Percentiles rank a stretch among this genome's conserved stretches.
These are phyloP conservation scores for Sebastes iracundus DNA, from an alignment of 2,797 vertebrate species.

Conservation along the genomic window DNA sequence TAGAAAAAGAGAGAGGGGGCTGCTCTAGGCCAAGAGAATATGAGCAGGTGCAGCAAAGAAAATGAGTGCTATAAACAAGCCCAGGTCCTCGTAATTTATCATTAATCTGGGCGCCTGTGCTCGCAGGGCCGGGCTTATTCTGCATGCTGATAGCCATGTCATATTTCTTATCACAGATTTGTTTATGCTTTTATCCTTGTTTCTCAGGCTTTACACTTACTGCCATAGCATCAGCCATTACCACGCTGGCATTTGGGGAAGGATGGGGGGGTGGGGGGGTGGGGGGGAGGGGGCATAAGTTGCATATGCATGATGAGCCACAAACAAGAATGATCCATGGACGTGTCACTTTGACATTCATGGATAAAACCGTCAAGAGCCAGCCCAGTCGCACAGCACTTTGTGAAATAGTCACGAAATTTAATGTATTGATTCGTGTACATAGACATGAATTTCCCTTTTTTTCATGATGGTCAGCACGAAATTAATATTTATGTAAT, in stretches of 20 bases:
- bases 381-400: no score
- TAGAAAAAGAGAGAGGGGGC: constrained; percentile 69
- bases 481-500: no score
- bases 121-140: constrained; percentile 81
- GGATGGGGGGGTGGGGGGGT: background rate
- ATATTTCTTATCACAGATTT: constrained; percentile 87
- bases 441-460: no score
- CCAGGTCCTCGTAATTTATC: constrained; percentile 87
- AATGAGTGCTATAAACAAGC: constrained; percentile 86
- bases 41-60: constrained; percentile 85
- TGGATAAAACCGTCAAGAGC: constrained; percentile 31
- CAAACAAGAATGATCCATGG: constrained; percentile 56
- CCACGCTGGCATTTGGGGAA: constrained; percentile 57
- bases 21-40: constrained; percentile 85
- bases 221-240: constrained; percentile 75
- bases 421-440: no score
- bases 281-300: constrained; percentile 9
- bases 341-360: constrained; percentile 58
- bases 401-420: no score
- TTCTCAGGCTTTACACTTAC: constrained; percentile 78
- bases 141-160: constrained; percentile 87
- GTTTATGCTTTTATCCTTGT: constrained; percentile 87
- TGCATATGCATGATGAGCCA: constrained; percentile 42
- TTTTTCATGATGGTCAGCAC: no score
- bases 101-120: constrained; percentile 84